Evolutionary conservation across 2,113 vertebrate genomes (phyloP).

Genomic region (Stegastes partitus): DNA sequence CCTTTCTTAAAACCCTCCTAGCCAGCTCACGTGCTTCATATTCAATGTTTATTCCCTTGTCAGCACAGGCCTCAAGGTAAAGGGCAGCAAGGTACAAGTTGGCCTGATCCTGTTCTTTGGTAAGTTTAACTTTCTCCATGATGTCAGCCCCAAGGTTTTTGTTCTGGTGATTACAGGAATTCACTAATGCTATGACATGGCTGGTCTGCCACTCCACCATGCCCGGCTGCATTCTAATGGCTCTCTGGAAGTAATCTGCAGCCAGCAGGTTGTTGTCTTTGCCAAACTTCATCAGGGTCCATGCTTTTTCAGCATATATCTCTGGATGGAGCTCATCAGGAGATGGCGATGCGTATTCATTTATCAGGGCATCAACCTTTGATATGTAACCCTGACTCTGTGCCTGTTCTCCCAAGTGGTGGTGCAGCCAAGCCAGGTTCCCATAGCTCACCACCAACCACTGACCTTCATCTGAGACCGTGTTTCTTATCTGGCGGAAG

Average conservation of each 20-base stretch:
- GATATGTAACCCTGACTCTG: slow-evolving; percentile 46
- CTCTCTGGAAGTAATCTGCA: slow-evolving; percentile 65
- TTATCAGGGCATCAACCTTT: slow-evolving; percentile 38
- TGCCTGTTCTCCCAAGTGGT: slow-evolving; percentile 27
- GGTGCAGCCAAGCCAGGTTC: slow-evolving; percentile 75
- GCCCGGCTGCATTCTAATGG: slow-evolving; percentile 73
- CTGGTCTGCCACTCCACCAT: slow-evolving; percentile 69
- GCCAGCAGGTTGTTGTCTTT: slow-evolving; percentile 7
- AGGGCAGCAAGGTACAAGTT: slow-evolving; percentile 55
- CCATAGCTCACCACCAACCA: slow-evolving; percentile 75
- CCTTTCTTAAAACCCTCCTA: slow-evolving; percentile 46
- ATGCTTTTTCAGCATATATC: slow-evolving; percentile 75
- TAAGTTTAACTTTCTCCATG: slow-evolving; percentile 37
- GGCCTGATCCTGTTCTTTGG: slow-evolving; percentile 46
- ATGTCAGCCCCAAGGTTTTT: slow-evolving; percentile 2
- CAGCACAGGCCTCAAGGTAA: slow-evolving; percentile 32
- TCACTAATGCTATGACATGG: slow-evolving; percentile 24
- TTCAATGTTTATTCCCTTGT: background rate
- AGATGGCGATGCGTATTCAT: slow-evolving; percentile 47
- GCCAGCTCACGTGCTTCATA: slow-evolving; percentile 51
- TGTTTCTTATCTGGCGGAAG: slow-evolving; percentile 66
- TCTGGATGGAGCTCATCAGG: slow-evolving; percentile 67
- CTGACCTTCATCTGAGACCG: slow-evolving; percentile 65
- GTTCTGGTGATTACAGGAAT: fast-evolving
- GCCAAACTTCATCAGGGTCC: slow-evolving; percentile 74